Percentiles rank a stretch among this genome's conserved stretches.
phyloP scores from a whole-genome alignment of 2,888 invertebrate species.

The Lithodes maja region DNA sequence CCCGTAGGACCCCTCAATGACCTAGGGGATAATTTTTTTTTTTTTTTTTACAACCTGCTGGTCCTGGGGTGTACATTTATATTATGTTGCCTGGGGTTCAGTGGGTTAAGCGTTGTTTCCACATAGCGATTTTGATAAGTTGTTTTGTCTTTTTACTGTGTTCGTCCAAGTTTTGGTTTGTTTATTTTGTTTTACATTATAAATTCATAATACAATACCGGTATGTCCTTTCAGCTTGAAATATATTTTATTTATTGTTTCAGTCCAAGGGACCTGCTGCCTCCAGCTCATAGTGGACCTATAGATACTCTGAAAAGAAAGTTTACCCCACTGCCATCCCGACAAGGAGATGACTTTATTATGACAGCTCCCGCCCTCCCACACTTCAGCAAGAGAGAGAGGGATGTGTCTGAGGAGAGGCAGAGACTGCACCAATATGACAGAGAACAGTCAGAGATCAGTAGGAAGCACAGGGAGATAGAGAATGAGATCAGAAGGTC shows the following conservation, averaged over 20 bases:
- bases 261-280: conserved; percentile 54
- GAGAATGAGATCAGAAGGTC: neutral
- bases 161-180: too few species aligned
- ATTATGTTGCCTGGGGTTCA: too few species aligned
- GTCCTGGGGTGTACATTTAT: too few species aligned
- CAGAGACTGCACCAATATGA: neutral
- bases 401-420: conserved; percentile 54
- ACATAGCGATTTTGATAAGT: too few species aligned
- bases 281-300: conserved; percentile 46
- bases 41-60: too few species aligned
- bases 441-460: neutral
- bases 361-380: conserved; percentile 31
- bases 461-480: neutral
- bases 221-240: too few species aligned
- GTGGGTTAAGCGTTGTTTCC: too few species aligned
- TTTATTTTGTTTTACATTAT: too few species aligned
- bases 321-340: conserved; percentile 60
- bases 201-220: too few species aligned
- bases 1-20: too few species aligned
- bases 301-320: conserved; percentile 60
- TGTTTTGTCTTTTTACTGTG: too few species aligned
- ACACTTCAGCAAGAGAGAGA: conserved; percentile 26
- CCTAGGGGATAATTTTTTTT: too few species aligned
- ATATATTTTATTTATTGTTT: neutral
- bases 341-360: conserved; percentile 34